These are phyloP conservation scores for Anoncus sp. DNA, from an alignment of 2,888 invertebrate species.

Conservation along the genomic window DNA sequence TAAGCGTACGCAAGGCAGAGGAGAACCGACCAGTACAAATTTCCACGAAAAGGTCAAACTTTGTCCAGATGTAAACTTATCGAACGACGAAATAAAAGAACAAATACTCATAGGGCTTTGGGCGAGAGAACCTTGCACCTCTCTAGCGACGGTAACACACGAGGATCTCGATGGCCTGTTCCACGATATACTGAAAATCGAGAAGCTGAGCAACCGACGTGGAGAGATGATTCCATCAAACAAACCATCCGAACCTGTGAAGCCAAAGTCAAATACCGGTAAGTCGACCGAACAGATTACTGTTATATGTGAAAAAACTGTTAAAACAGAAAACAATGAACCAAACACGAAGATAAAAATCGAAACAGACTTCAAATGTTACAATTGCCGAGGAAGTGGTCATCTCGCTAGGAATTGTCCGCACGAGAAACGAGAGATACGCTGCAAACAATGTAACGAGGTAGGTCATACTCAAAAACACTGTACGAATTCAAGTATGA, in stretches of 20 bases:
- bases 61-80: neutral
- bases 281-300: too few species aligned
- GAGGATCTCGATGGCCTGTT: neutral
- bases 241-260: neutral
- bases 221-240: neutral
- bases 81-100: conserved; percentile 11
- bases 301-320: too few species aligned
- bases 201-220: neutral
- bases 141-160: neutral
- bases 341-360: neutral
- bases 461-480: too few species aligned
- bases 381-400: neutral
- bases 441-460: neutral
- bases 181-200: conserved; percentile 4
- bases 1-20: neutral
- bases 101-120: conserved; percentile 20
- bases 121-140: neutral
- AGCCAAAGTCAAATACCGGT: neutral
- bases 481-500: too few species aligned
- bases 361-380: too few species aligned
- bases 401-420: conserved; percentile 8
- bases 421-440: neutral
- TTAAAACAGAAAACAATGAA: neutral
- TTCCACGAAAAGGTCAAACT: conserved; percentile 14
- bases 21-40: neutral